Base-by-base conservation (phyloP, 2,113 vertebrate genomes). In the Sterna hirundo region DNA sequence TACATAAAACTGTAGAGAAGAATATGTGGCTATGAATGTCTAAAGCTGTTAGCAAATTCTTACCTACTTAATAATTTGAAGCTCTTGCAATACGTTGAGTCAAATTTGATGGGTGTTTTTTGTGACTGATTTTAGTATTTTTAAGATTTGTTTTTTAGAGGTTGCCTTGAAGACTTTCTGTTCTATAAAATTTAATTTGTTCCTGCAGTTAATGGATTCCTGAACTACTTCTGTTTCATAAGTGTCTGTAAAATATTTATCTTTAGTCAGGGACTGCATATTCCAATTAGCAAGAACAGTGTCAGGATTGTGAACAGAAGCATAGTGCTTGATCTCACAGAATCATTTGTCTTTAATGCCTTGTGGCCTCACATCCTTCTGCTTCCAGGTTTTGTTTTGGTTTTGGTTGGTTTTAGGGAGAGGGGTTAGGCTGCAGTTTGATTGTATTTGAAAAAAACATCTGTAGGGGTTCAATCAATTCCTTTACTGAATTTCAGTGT, bases 151-250 rank as follows among this genome's bases (percentile, higher is more conserved):
- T 51, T 89, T 94, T 84, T 83, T 57, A 69, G 70, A 38, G n/a
- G 15, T 66, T 92, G 46, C 38, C 72, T 81, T 69, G 49, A 74
- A 93, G 79, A 85, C 32, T 85, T 95, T 84, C 32, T 91, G 34
- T 81, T 92, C 87, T 52, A 47, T 72, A 69, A 75, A 85, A 85
- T 75, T 70, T 55, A 51, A 85, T 91, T 90, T 72, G 23, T 54
- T 85, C 58, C 52, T 76, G 54, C 66, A 72, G 70, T 69, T 95
- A 91, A 91, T 91, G 90, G 84, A 74, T 90, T 94, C 81, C 78
- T 89, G 69, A 88, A 87, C 81, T 91, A 47, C 80, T 91, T 64
- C 65, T 52, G 2, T 62, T 38, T 88, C 92, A 49, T 93, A 91
- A 94, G 38, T 93, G 3, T 2, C 82, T 88, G 68, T 68, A n/a